Base-by-base conservation (phyloP, 37 sponge, comb jelly and placozoan genomes). In the Hexactinellida sp. region DNA sequence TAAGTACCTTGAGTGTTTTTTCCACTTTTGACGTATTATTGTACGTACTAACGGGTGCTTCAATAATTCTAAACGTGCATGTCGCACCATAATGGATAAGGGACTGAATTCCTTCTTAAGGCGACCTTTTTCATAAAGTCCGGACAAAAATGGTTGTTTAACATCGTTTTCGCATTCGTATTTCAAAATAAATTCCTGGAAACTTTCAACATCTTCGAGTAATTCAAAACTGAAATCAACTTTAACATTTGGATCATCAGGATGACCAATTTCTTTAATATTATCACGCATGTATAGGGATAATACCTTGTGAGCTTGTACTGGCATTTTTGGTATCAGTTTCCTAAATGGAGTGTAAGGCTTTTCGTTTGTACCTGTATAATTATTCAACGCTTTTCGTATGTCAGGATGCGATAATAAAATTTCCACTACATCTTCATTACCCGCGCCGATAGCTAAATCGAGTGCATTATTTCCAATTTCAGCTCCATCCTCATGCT, bases 221-320 rank as follows among this genome's bases (percentile, higher is more conserved):
- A 63, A 7, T n/a, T 63, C 76, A 63, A 63, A 63, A 23, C 13
- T 63, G 30, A 63, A 63, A 63, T 63, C 76, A 3, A 63, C 76
- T n/a, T 63, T 63, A 7, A 63, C 76, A 3, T 63, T n/a, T n/a
- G 13, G 5, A n/a, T 63, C 76, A 25, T 63, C 76, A 47, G 52
- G 9, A 25, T n/a, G 21, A 63, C 76, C 76, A 10, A 25, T 63
- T 63, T 63, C 76, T 28, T 63, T 63, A n/a, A 63, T 63, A 28
- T 63, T 63, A 63, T 63, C 76, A 32, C 76, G 3, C 76, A 63
- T 63, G 30, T 25, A 63, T 10, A 10, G 21, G 34, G 76, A 63
- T n/a, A 63, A n/a, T 25, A 63, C 76, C 76, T 63, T 63, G 13
- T 63, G 76, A 25, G 76, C 76, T 63, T 63, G 76, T 63, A 63